These are phyloP conservation scores for Orgyia antiqua DNA, from an alignment of 2,888 invertebrate genomes.

Conservation along the genomic window DNA sequence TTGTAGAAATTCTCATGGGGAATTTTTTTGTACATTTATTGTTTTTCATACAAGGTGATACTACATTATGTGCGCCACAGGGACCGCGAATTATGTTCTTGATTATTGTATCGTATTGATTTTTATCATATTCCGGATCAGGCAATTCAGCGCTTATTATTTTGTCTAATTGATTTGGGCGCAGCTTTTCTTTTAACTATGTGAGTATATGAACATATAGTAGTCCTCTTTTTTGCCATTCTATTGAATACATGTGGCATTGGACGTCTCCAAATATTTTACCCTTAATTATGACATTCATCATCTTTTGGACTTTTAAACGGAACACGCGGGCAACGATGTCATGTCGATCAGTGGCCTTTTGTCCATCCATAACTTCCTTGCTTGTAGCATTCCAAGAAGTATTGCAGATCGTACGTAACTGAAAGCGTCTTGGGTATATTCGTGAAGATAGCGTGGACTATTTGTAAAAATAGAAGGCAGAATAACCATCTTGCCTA, in stretches of 20 bases:
- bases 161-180: slow-evolving; percentile 17
- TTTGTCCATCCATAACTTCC: slow-evolving; percentile 9
- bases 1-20: background rate
- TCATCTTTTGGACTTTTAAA: slow-evolving; percentile 1
- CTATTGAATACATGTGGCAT: slow-evolving; percentile 13
- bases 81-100: too few relatives aligned
- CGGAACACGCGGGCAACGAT: slow-evolving; percentile 1
- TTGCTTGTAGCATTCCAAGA: slow-evolving; percentile 6
- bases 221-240: slow-evolving; percentile 25
- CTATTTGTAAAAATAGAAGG: slow-evolving; percentile 31
- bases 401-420: slow-evolving; percentile 22
- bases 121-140: slow-evolving; percentile 6
- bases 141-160: slow-evolving; percentile 28
- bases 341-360: slow-evolving; percentile 9
- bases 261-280: slow-evolving; percentile 5
- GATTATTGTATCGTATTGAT: background rate
- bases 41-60: slow-evolving; percentile 19
- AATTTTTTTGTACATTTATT: slow-evolving; percentile 15
- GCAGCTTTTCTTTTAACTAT: slow-evolving; percentile 16
- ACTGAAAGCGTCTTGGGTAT: slow-evolving; percentile 28
- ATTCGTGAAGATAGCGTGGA: slow-evolving; percentile 30
- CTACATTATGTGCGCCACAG: slow-evolving; percentile 8
- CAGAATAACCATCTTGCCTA: slow-evolving; percentile 26
- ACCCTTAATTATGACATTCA: slow-evolving; percentile 1
- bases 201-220: slow-evolving; percentile 8